Base-by-base conservation (phyloP, 1,140 invertebrate species). In the Cyclina sinensis region DNA sequence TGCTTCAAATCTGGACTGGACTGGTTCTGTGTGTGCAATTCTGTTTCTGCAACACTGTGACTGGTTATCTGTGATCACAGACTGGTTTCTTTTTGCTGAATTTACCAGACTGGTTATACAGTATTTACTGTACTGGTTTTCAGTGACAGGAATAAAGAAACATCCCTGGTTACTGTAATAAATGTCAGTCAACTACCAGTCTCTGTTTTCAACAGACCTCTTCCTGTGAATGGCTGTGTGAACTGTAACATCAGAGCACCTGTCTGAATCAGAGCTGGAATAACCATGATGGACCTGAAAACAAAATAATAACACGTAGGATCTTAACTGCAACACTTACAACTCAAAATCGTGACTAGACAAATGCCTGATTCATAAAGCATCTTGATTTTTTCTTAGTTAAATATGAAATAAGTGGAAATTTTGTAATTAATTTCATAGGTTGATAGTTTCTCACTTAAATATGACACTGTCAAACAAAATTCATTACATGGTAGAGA, bases 221-320 rank as follows among this genome's bases (percentile, higher is more conserved):
- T 91, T 91, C n/a, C 89, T 91, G 51, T 94, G 93, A 32, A 94
- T 92, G 21, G 94, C 92, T 27, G 93, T 92, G 9, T 90, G 89
- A 14, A 94, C 93, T 24, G 94, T 94, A 21, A 93, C 92, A 82
- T 94, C 93, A 18, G 94, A 94, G 82, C 93, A 93, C 32, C 92
- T 92, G 86, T 94, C 94, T 12, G 94, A 94, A 80, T 94, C 94
- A 0, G 93, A 93, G 73, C 92, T 94, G 4, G 91, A 90, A 59
- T 94, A 93, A n/a, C 90, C 83, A 76, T 92, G 90, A 84, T 93
- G 89, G 9, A 89, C 87, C 86, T 90, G 86, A 57, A 90, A 73
- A 88, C 32, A 62, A 62, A 62, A n/a, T 27, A 21, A 62, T 21
- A 57, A n/a, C n/a, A n/a, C n/a, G n/a, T n/a, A n/a, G n/a, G n/a